Percentiles rank a stretch among this genome's conserved stretches.
These are phyloP conservation scores for Copidosoma floridanum DNA, from an alignment of 1,140 invertebrate genomes.

Conservation along the genomic window DNA sequence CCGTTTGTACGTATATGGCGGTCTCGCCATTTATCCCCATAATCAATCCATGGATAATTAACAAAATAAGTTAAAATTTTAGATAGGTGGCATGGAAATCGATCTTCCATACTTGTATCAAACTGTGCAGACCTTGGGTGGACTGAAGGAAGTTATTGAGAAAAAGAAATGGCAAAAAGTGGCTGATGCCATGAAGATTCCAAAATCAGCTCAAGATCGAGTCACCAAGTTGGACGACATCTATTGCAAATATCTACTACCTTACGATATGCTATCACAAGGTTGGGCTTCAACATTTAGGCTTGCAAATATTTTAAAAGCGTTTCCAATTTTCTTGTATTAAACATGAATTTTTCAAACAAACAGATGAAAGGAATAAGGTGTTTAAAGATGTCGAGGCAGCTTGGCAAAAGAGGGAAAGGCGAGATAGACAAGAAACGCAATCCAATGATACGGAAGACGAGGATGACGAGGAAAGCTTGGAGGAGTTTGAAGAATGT, in stretches of 20 bases:
- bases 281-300: slow-evolving; percentile 47
- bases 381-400: slow-evolving; percentile 74
- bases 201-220: slow-evolving; percentile 78
- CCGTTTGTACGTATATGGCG: slow-evolving; percentile 64
- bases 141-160: slow-evolving; percentile 85
- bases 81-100: slow-evolving; percentile 87
- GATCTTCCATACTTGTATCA: slow-evolving; percentile 84
- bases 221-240: slow-evolving; percentile 85
- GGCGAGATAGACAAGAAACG: slow-evolving; percentile 56
- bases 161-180: slow-evolving; percentile 89
- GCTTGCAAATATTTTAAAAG: background rate
- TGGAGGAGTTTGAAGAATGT: slow-evolving; percentile 71
- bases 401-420: slow-evolving; percentile 69
- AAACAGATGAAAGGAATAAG: slow-evolving; percentile 69
- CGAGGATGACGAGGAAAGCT: slow-evolving; percentile 62
- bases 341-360: slow-evolving; percentile 20
- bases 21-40: slow-evolving; percentile 26
- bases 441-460: slow-evolving; percentile 59
- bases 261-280: slow-evolving; percentile 82
- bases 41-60: slow-evolving; percentile 24
- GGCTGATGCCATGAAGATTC: slow-evolving; percentile 84
- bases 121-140: slow-evolving; percentile 81
- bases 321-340: slow-evolving; percentile 21
- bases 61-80: slow-evolving; percentile 26
- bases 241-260: slow-evolving; percentile 90